Evolutionary conservation across 64 coral and sea anemone species (phyloP), one percentile per base, ranked within the genome.

Genomic region (Hydrozoanthus tunicans): DNA sequence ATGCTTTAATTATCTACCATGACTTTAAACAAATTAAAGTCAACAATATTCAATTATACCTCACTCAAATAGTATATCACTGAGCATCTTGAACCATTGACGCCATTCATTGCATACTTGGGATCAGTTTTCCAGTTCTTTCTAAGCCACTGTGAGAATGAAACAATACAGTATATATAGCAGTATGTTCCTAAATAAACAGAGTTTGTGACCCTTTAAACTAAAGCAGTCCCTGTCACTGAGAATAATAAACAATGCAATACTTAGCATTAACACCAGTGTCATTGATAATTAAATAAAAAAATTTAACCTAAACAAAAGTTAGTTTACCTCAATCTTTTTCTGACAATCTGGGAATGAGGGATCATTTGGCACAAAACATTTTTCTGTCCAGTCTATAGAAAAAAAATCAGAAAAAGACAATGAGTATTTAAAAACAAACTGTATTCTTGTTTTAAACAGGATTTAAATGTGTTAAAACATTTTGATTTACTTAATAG

Each of bases 81-180:
- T 6, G 92, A 92, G 73, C 95, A 97, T 3, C 83, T 2, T 10
- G 89, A 91, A 7, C 90, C 95, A 94, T 97, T 97, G 4, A 97
- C 92, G 13, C 92, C 95, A 74, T 79, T 53, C 62, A 77, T 53
- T 63, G 60, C 68, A 85, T 82, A 97, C 27, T 70, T 91, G 10
- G 77, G 83, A 14, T 97, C 92, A 78, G 89, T 71, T 74, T 83
- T 97, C 95, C 95, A 97, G 23, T 97, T 59, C 60, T 90, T 57
- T 62, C 62, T 17, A 57, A 97, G 58, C 95, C 95, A 97, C 95
- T 97, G 53, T 12, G 79, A 3, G 24, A 51, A 70, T 11, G 15
- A 80, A 56, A 55, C 75, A 67, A 53, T 3, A 17, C 3, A 93
- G 23, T 72, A 60, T 59, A 63, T 4, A 59, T 25, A 79, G 52